phyloP scores from a whole-genome alignment of 1,140 invertebrate species.

The Caenorhabditis briggsae region DNA sequence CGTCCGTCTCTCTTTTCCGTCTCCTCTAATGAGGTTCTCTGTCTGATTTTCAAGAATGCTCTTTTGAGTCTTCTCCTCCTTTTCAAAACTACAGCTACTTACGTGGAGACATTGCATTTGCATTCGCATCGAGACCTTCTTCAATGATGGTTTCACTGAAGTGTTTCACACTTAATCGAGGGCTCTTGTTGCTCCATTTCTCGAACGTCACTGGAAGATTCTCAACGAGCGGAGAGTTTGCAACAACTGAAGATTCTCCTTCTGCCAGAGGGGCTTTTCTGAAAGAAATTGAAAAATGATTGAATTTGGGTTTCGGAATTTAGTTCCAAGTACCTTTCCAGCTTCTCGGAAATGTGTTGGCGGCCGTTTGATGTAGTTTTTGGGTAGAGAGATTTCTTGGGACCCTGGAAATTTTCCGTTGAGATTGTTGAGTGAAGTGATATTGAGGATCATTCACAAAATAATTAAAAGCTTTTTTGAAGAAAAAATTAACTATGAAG shows the following conservation, averaged over 20 bases:
- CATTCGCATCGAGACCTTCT: slow-evolving; percentile 55
- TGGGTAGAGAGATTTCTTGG: slow-evolving; percentile 16
- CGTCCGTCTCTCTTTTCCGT: not conserved
- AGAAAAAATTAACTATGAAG: too few relatives aligned
- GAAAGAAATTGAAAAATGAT: not conserved
- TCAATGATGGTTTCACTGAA: slow-evolving; percentile 54
- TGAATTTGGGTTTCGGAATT: not conserved
- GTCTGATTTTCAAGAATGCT: slow-evolving; percentile 5
- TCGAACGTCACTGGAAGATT: slow-evolving; percentile 60
- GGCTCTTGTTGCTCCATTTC: slow-evolving; percentile 53
- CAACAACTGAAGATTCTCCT: slow-evolving; percentile 57
- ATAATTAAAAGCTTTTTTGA: too few relatives aligned
- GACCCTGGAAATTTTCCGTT: not conserved
- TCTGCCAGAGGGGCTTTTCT: slow-evolving; percentile 58
- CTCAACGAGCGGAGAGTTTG: slow-evolving; percentile 61
- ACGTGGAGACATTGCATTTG: slow-evolving; percentile 51
- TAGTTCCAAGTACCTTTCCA: not conserved
- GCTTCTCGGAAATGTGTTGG: slow-evolving; percentile 21
- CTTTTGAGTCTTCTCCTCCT: slow-evolving; percentile 43
- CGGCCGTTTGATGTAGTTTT: slow-evolving; percentile 32
- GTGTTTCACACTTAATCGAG: slow-evolving; percentile 53
- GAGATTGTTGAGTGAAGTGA: too few relatives aligned
- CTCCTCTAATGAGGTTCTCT: slow-evolving; percentile 30
- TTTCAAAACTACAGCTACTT: slow-evolving; percentile 5
- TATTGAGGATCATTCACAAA: too few relatives aligned